Base-by-base conservation (phyloP, 2,113 vertebrate species). In the Malurus elegans region DNA sequence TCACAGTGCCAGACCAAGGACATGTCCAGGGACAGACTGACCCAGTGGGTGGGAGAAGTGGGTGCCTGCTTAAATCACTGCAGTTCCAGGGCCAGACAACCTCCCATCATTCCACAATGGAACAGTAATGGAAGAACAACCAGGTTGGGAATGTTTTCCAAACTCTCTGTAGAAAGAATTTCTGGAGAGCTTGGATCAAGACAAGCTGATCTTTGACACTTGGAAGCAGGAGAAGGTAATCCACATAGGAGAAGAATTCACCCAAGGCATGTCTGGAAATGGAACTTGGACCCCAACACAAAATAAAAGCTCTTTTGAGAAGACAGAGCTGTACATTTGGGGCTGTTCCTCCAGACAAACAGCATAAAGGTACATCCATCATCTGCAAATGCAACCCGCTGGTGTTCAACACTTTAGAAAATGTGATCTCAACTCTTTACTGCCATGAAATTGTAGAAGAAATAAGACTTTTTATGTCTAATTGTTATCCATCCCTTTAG, bases 201-300 rank as follows among this genome's bases (percentile, higher is more conserved):
- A 23, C 56, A 66, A 54, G 40, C 48, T 87, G 70, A 71, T 32
- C 84, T 78, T 29, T 72, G 69, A 67, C 70, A 70, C 76, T 88
- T 91, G 87, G 80, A 93, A 93, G 29, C 23, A 31, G 70, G 47
- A 84, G 38, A 56, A 62, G n/a, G 21, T 3, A 58, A 54, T 47
- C 44, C 62, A 81, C 48, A 58, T 14, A 44, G 58, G 69, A 87
- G 53, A 85, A 66, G 26, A 94, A 81, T 81, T 78, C 66, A 74
- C 73, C 61, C 80, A 58, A 51, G 61, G 31, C 65, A 25, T 34
- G 26, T 71, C 57, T 89, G 70, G 74, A 79, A 86, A 76, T 45
- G 74, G 74, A 88, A 93, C 40, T 42, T 80, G 86, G 85, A 76
- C 14, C 26, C 36, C 40, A 82, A 9, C 2, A 17, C 9, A 36